Evolutionary conservation across 2,797 vertebrate species (phyloP).

Genomic region (Sebastes itinus): DNA sequence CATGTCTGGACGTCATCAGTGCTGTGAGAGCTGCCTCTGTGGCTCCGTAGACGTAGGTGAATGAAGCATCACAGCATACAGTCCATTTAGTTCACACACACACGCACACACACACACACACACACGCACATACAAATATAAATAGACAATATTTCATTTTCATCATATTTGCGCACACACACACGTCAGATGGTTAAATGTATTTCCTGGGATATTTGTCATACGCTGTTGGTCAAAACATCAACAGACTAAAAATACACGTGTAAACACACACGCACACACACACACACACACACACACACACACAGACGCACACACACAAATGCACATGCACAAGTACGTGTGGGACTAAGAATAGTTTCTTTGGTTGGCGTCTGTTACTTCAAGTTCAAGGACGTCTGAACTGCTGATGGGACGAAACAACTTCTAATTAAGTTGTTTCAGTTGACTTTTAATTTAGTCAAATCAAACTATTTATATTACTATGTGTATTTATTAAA

Average conservation of each 20-base stretch:
- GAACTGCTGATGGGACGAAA: background rate
- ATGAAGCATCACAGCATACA: slow-evolving; percentile 29
- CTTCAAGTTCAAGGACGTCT: background rate
- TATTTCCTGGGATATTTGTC: slow-evolving; percentile 19
- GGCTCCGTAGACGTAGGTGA: slow-evolving; percentile 21
- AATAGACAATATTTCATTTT: slow-evolving; percentile 25
- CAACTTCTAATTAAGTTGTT: background rate
- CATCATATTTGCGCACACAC: background rate
- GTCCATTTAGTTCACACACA: slow-evolving; percentile 3
- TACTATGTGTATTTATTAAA: background rate
- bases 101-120: too few species aligned
- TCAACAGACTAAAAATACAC: background rate
- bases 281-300: too few species aligned
- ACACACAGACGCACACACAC: too few species aligned
- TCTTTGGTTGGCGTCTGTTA: background rate
- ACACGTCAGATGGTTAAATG: slow-evolving; percentile 13
- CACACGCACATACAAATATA: slow-evolving; percentile 7
- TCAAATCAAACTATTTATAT: background rate
- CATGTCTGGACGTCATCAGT: slow-evolving; percentile 13
- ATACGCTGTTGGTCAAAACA: background rate
- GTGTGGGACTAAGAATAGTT: background rate
- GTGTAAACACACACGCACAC: background rate
- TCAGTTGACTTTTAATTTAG: background rate
- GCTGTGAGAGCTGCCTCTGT: slow-evolving; percentile 15
- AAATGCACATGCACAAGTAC: background rate